phyloP scores from a whole-genome alignment of 2,113 vertebrate species.

The Saccopteryx bilineata region DNA sequence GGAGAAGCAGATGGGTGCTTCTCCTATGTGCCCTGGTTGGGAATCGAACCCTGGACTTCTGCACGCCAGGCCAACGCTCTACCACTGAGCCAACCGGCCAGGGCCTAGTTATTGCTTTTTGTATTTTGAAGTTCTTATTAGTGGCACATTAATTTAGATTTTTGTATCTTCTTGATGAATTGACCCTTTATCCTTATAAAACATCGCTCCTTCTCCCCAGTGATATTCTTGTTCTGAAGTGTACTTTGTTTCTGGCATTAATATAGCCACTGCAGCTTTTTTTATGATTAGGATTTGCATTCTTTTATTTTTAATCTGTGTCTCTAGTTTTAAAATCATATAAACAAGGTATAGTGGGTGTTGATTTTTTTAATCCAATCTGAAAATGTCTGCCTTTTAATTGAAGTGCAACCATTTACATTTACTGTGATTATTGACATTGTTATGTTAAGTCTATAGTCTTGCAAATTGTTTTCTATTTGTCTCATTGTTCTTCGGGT shows the following conservation, averaged over 20 bases:
- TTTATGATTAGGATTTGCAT: neutral
- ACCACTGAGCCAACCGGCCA: too few relatives aligned
- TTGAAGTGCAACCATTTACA: neutral
- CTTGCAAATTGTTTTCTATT: neutral
- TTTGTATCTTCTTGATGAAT: neutral
- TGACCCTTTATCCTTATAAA: neutral
- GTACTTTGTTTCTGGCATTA: neutral
- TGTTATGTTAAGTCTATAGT: neutral
- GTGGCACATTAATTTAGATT: neutral
- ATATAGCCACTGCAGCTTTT: neutral
- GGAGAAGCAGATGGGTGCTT: too few relatives aligned
- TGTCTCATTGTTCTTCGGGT: neutral
- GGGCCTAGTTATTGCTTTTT: neutral
- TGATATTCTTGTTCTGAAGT: neutral
- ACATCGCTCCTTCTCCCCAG: neutral
- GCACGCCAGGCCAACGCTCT: too few relatives aligned
- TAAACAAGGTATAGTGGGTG: neutral
- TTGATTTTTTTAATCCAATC: neutral
- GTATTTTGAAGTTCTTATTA: neutral
- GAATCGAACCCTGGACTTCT: too few relatives aligned
- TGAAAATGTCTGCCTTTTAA: neutral
- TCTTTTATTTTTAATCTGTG: neutral
- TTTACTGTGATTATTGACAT: constrained; percentile 13
- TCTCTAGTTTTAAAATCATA: neutral
- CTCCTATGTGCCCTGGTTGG: too few relatives aligned